Percentiles rank a stretch among this genome's conserved stretches.
These are phyloP conservation scores for Mythimna albipuncta DNA, from an alignment of 2,888 invertebrate species.

Conservation along the genomic window DNA sequence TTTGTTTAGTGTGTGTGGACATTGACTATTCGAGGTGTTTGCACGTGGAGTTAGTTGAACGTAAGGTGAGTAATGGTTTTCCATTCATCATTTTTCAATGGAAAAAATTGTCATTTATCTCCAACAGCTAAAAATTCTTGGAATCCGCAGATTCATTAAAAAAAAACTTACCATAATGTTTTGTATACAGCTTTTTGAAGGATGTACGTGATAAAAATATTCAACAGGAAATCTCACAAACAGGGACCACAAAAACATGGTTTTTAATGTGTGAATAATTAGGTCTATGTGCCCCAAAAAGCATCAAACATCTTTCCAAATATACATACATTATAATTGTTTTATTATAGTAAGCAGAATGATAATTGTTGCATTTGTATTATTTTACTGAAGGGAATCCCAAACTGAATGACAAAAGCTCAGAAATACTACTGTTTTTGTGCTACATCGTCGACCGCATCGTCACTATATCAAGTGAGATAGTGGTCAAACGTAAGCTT, in stretches of 20 bases:
- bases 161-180: slow-evolving; percentile 8
- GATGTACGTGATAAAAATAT: neutral
- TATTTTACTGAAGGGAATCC: neutral
- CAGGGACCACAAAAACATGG: neutral
- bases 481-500: slow-evolving; percentile 5
- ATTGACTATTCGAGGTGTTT: slow-evolving; percentile 67
- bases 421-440: neutral
- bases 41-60: slow-evolving; percentile 70
- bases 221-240: neutral
- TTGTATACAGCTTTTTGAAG: neutral
- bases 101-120: neutral
- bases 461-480: neutral
- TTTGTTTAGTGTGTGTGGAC: slow-evolving; percentile 75
- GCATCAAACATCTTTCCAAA: neutral
- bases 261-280: slow-evolving; percentile 13
- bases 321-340: too few species aligned
- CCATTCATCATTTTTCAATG: slow-evolving; percentile 20
- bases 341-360: neutral
- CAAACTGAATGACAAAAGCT: neutral
- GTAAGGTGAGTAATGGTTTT: slow-evolving; percentile 72
- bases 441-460: neutral
- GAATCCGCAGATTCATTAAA: neutral
- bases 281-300: slow-evolving; percentile 22
- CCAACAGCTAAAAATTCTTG: fast-evolving
- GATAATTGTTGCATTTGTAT: neutral